Percentiles rank a stretch among this genome's conserved stretches.
Conservation (phyloP, 1,140 invertebrate genomes). For the Danaus melanippus region DNA sequence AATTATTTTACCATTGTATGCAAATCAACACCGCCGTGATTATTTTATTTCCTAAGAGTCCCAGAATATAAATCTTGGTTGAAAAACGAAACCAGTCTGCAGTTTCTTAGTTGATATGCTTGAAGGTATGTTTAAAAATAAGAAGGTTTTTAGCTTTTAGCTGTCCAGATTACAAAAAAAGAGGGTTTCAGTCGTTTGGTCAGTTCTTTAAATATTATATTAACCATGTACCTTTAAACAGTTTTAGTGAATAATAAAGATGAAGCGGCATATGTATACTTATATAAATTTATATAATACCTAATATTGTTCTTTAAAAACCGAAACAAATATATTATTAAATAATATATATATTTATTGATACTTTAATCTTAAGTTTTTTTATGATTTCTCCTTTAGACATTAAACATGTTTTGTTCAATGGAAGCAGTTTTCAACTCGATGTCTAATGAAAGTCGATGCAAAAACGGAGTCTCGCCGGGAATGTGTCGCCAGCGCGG, state of each 20-base stretch:
- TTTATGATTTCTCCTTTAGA: not conserved
- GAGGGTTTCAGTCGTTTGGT: too few species aligned
- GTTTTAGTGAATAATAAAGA: too few species aligned
- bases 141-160: constrained; percentile 11
- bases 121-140: constrained; percentile 31
- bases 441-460: constrained; percentile 58
- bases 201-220: too few species aligned
- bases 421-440: too few species aligned
- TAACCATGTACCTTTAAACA: too few species aligned
- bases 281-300: too few species aligned
- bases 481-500: constrained; percentile 65
- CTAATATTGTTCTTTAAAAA: too few species aligned
- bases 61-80: constrained; percentile 65
- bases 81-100: constrained; percentile 56
- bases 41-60: constrained; percentile 71
- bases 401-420: not conserved
- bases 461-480: constrained; percentile 57
- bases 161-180: too few species aligned
- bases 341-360: not conserved
- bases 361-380: not conserved
- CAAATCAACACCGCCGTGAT: constrained; percentile 67
- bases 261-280: too few species aligned
- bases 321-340: too few species aligned
- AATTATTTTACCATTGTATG: constrained; percentile 73
- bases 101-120: constrained; percentile 46